These are phyloP conservation scores for Trissolcus japonicus DNA, from an alignment of 2,888 invertebrate species.

Conservation along the genomic window DNA sequence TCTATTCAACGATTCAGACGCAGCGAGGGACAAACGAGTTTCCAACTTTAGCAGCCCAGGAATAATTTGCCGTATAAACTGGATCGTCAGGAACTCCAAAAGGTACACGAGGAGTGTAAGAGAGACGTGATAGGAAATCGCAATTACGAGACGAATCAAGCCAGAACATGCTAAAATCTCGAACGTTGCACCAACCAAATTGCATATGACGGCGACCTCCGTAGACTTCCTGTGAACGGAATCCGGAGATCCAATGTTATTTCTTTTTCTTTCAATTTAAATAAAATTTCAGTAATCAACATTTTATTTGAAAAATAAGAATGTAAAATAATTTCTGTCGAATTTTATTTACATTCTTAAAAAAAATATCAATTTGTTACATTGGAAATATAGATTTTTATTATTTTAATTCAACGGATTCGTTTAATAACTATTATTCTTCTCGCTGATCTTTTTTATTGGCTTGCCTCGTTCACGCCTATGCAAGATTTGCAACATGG, in stretches of 20 bases:
- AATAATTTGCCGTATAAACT: slow-evolving; percentile 75
- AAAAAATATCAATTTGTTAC: too few species aligned
- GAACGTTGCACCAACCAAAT: slow-evolving; percentile 52
- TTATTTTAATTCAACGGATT: too few species aligned
- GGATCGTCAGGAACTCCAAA: slow-evolving; percentile 68
- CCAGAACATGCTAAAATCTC: slow-evolving; percentile 54
- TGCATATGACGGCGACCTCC: slow-evolving; percentile 18
- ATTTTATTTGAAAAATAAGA: too few species aligned
- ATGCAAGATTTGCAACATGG: slow-evolving; percentile 4
- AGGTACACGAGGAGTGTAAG: slow-evolving; percentile 36
- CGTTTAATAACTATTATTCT: neutral
- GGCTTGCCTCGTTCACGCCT: neutral
- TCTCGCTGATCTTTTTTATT: neutral
- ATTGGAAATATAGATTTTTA: too few species aligned
- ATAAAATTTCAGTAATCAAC: too few species aligned
- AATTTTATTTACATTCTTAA: too few species aligned
- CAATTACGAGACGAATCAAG: slow-evolving; percentile 51
- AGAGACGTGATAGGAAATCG: slow-evolving; percentile 57
- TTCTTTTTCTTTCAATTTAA: slow-evolving; percentile 10
- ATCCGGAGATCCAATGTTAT: slow-evolving; percentile 43
- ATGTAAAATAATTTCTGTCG: too few species aligned
- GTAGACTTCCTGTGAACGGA: slow-evolving; percentile 38
- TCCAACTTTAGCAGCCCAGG: slow-evolving; percentile 57
- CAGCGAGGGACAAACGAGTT: slow-evolving; percentile 48
- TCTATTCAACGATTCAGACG: slow-evolving; percentile 53